Percentiles rank a stretch among this genome's conserved stretches.
Evolutionary conservation across 2,113 vertebrate genomes (phyloP).

Genomic region (Potamarius usumacintae): DNA sequence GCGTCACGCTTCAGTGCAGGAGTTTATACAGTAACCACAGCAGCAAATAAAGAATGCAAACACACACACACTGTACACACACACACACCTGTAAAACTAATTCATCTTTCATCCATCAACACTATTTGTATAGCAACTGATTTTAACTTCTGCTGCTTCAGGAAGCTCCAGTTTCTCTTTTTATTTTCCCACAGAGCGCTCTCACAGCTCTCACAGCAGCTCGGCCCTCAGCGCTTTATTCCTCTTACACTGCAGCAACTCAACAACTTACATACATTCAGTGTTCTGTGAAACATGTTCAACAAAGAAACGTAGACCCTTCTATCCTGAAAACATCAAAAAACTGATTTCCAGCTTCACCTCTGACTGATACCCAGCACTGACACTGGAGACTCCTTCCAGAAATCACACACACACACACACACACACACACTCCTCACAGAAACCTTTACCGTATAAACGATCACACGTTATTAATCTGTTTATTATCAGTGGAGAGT

Average conservation of each 20-base stretch:
- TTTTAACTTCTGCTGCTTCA: not conserved
- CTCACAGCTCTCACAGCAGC: no score
- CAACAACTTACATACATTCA: not conserved
- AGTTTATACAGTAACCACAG: slow-evolving; percentile 22
- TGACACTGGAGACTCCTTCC: slow-evolving; percentile 1
- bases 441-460: not conserved
- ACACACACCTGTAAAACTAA: slow-evolving; percentile 3
- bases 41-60: slow-evolving; percentile 7
- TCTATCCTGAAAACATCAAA: no score
- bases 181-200: no score
- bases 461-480: no score
- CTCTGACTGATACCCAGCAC: not conserved
- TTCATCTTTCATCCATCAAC: not conserved
- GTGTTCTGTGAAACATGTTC: not conserved
- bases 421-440: not conserved
- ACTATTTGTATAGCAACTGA: not conserved
- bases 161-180: not conserved
- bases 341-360: not conserved
- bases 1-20: slow-evolving; percentile 14
- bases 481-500: no score
- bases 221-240: not conserved
- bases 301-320: no score
- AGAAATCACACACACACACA: not conserved
- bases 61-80: slow-evolving; percentile 5
- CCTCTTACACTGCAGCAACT: not conserved